Percentiles rank a stretch among this genome's conserved stretches.
phyloP scores from a whole-genome alignment of 2,888 invertebrate species.

The Macaria notata region DNA sequence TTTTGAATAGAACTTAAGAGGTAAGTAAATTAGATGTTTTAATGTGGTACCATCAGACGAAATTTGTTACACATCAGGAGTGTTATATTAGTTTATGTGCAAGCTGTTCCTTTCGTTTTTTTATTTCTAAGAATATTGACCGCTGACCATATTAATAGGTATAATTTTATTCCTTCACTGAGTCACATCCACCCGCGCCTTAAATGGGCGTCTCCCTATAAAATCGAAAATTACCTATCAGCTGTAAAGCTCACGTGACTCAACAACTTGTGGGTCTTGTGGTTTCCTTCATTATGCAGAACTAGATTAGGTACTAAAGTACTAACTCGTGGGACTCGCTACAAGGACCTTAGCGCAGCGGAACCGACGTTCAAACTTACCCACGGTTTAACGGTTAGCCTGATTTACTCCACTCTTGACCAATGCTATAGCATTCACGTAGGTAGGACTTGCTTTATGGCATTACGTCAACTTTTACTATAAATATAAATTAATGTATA shows the following conservation, averaged over 20 bases:
- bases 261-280: constrained; percentile 3
- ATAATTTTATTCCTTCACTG: no score
- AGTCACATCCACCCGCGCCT: constrained; percentile 6
- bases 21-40: no score
- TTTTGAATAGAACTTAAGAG: no score
- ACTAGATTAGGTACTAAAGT: constrained; percentile 9
- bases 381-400: constrained; percentile 20
- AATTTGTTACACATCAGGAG: no score
- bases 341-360: constrained; percentile 10
- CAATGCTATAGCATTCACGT: constrained; percentile 28
- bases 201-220: constrained; percentile 2
- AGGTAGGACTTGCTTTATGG: constrained; percentile 28
- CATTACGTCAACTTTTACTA: constrained; percentile 34
- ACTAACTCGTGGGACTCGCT: constrained; percentile 22
- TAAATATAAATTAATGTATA: constrained; percentile 23
- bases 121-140: no score
- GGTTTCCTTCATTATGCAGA: constrained; percentile 15
- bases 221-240: constrained; percentile 10
- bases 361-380: constrained; percentile 2
- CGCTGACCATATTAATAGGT: background rate
- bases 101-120: no score
- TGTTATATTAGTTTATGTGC: no score
- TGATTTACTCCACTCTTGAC: constrained; percentile 31
- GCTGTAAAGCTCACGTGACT: constrained; percentile 7
- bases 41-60: no score